phyloP scores from a whole-genome alignment of 2,888 invertebrate species.

The Cheilosia variabilis region DNA sequence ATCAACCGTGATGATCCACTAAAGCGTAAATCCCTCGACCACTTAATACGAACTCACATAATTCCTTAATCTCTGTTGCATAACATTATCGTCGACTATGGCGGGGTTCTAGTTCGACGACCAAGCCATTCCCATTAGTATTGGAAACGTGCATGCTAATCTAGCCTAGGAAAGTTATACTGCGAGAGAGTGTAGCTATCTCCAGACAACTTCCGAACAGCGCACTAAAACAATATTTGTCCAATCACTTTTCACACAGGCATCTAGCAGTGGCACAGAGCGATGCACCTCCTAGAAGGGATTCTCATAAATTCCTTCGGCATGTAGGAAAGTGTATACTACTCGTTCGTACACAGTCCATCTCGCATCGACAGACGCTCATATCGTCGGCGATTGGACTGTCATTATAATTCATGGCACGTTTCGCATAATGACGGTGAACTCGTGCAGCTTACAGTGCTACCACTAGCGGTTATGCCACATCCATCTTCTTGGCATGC shows the following conservation, averaged over 20 bases:
- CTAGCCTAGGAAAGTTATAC: conserved; percentile 59
- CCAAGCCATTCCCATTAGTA: conserved; percentile 38
- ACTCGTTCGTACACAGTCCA: not conserved
- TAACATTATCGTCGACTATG: conserved; percentile 47
- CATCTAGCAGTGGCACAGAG: conserved; percentile 10
- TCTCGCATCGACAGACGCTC: conserved; percentile 12
- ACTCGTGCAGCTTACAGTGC: conserved; percentile 70
- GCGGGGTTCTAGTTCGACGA: conserved; percentile 35
- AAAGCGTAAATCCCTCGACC: conserved; percentile 41
- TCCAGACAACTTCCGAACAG: conserved; percentile 65
- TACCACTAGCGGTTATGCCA: conserved; percentile 51
- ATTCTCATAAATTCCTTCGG: conserved; percentile 68
- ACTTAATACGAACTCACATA: conserved; percentile 49
- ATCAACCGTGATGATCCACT: not conserved
- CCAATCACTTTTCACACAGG: conserved; percentile 69
- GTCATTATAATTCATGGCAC: conserved; percentile 73
- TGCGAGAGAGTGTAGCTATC: conserved; percentile 23
- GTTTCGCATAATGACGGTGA: conserved; percentile 75
- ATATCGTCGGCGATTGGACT: conserved; percentile 58
- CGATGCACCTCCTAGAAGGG: conserved; percentile 65
- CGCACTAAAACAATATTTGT: conserved; percentile 74
- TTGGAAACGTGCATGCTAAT: conserved; percentile 59
- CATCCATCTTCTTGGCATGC: conserved; percentile 67
- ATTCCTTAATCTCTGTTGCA: conserved; percentile 60
- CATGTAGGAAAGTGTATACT: conserved; percentile 62